Evolutionary conservation across 2,888 invertebrate species (phyloP).

Genomic region (Eumacrocentrus americanus): DNA sequence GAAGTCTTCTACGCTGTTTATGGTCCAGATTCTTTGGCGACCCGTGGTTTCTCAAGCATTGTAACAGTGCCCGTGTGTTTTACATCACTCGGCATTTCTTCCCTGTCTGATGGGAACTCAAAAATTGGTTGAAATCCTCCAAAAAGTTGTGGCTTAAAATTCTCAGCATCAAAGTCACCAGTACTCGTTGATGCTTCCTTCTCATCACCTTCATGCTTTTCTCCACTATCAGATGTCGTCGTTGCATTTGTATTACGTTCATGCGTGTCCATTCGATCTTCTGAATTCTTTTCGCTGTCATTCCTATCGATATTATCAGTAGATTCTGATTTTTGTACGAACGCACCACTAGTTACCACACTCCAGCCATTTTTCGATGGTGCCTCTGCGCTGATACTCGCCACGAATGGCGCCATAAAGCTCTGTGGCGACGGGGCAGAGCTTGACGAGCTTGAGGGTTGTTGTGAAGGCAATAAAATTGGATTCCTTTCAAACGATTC

Average conservation of each 20-base stretch:
- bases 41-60: slow-evolving; percentile 34
- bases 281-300: slow-evolving; percentile 6
- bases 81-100: slow-evolving; percentile 30
- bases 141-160: slow-evolving; percentile 72
- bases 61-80: slow-evolving; percentile 18
- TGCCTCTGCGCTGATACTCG: slow-evolving; percentile 69
- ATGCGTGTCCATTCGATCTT: slow-evolving; percentile 10
- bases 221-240: slow-evolving; percentile 8
- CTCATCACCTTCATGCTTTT: slow-evolving; percentile 38
- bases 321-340: slow-evolving; percentile 27
- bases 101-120: slow-evolving; percentile 52
- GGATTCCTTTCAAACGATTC: slow-evolving; percentile 44
- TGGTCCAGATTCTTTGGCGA: slow-evolving; percentile 11
- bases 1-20: background rate
- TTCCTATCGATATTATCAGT: slow-evolving; percentile 24
- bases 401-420: slow-evolving; percentile 74
- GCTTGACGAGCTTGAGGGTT: slow-evolving; percentile 55
- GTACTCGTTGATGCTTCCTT: slow-evolving; percentile 37
- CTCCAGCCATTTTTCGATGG: slow-evolving; percentile 69
- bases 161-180: slow-evolving; percentile 68
- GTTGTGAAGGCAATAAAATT: slow-evolving; percentile 54
- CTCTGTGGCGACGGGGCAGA: slow-evolving; percentile 64
- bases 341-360: slow-evolving; percentile 58
- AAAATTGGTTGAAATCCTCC: slow-evolving; percentile 77
- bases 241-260: slow-evolving; percentile 8